Evolutionary conservation across 2,113 vertebrate species (phyloP).

Genomic region (Rhynchopsitta pachyrhyncha): DNA sequence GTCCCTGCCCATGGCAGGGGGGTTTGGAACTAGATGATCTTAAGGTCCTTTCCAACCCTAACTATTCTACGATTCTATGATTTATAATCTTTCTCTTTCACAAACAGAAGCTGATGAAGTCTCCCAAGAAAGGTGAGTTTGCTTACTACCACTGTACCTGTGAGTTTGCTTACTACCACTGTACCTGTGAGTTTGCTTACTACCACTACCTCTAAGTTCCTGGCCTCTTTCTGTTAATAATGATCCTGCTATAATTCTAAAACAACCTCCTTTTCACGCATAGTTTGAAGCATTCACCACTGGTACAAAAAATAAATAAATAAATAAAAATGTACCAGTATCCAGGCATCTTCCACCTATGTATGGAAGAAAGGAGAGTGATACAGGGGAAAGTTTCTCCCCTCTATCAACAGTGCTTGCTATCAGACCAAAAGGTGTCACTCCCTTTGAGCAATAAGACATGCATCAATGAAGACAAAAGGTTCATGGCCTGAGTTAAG

Average conservation of each 20-base stretch:
- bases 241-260: neutral
- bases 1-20: too few species aligned
- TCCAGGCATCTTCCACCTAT: neutral
- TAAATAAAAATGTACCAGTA: neutral
- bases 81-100: neutral
- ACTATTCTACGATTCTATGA: neutral
- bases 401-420: neutral
- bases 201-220: neutral
- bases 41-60: too few species aligned
- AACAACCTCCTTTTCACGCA: neutral
- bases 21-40: too few species aligned
- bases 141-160: neutral
- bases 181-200: neutral
- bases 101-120: neutral
- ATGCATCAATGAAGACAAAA: neutral
- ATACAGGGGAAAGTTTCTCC: neutral
- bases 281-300: neutral
- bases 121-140: neutral
- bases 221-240: neutral
- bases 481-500: neutral
- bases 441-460: neutral
- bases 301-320: neutral
- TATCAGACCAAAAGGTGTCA: neutral
- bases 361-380: neutral
- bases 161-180: neutral